Base-by-base conservation (phyloP, 2,113 vertebrate species). In the Istiophorus platypterus region DNA sequence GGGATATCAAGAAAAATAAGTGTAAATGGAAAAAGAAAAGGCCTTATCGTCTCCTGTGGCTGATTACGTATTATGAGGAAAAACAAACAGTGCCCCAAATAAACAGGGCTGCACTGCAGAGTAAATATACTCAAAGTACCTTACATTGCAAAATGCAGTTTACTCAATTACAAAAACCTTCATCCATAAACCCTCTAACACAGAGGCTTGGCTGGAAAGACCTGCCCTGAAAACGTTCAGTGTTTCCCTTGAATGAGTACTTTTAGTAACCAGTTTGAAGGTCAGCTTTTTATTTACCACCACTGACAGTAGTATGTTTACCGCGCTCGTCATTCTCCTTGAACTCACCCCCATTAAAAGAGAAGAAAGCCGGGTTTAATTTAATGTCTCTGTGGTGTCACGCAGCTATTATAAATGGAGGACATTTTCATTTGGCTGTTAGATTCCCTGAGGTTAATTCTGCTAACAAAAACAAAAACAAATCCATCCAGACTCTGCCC, bases 361-460 rank as follows among this genome's bases (percentile, higher is more conserved):
- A 64, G 5, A 22, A 54, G 20, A 64, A 31, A 41, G 45, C 37
- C 39, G 42, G 56, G 6, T 66, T 65, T 58, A 58, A 31, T 71
- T 51, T 47, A 22, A 65, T 72, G 41, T 66, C 47, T 68, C 51
- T 49, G 10, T 15, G 20, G 45, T 79, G 49, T 62, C 45, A 17
- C 18, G 1, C 67, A 59, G 13, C 20, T 31, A 12, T 54, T 29
- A 14, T 39, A 18, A 29, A 20, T 41, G 39, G 51, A 78, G 27
- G 79, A 49, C 45, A 34, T 72, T 75, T 82, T 58, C 49, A 78
- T 85, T 64, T 62, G 45, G 29, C 62, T 49, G 47, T 15, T 64
- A 2, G n/a, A 70, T 54, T 66, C 79, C 41, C 79, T 22, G 34
- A 52, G 31, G 74, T 58, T 56, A 24, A 73, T 78, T 73, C 51